These are phyloP conservation scores for Drosophila oshimai DNA, from an alignment of 1,140 invertebrate genomes.

Conservation along the genomic window DNA sequence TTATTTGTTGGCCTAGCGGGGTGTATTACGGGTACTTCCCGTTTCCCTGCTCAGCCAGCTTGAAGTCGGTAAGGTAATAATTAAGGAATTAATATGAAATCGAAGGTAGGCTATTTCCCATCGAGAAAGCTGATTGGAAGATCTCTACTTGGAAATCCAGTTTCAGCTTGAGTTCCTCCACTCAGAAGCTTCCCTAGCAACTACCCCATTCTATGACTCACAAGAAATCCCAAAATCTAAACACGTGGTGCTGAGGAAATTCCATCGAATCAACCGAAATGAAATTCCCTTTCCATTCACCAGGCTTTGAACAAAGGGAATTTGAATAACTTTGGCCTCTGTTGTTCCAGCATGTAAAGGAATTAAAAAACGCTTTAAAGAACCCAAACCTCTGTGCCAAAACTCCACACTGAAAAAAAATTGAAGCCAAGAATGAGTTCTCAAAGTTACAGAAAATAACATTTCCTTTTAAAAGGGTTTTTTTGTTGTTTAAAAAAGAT, in stretches of 20 bases:
- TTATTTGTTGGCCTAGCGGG: constrained; percentile 35
- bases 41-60: constrained; percentile 6
- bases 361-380: constrained; percentile 76
- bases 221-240: constrained; percentile 8
- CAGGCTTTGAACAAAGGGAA: constrained; percentile 36
- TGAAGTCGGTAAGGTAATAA: constrained; percentile 52
- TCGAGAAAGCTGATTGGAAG: constrained; percentile 27
- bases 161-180: constrained; percentile 32
- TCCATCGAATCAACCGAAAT: constrained; percentile 18
- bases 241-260: constrained; percentile 30
- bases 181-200: constrained; percentile 35
- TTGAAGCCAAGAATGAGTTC: rapidly evolving
- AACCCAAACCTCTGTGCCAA: constrained; percentile 1
- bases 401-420: constrained; percentile 1
- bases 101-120: not conserved
- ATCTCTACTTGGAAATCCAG: constrained; percentile 6
- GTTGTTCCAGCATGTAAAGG: constrained; percentile 57
- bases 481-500: too few relatives aligned
- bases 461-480: too few relatives aligned
- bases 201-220: constrained; percentile 37
- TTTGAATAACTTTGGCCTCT: constrained; percentile 57
- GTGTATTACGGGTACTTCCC: constrained; percentile 3
- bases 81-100: constrained; percentile 46
- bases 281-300: constrained; percentile 40
- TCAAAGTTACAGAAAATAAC: too few relatives aligned